Evolutionary conservation across 2,888 invertebrate species (phyloP), one percentile per base, ranked within the genome.

Genomic region (Oithona nana): DNA sequence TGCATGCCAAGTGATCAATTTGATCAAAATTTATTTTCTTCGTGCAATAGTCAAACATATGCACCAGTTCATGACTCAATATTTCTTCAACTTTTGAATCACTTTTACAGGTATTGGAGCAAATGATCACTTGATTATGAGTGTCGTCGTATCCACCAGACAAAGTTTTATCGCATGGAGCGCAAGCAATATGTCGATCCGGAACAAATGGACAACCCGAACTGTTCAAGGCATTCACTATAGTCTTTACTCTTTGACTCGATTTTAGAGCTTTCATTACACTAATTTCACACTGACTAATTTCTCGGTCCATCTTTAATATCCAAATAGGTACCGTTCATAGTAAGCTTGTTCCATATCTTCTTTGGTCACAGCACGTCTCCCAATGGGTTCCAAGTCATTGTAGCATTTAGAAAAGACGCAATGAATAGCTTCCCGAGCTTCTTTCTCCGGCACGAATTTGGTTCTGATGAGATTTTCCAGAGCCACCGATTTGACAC

Each of bases 41-140:
- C 52, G 83, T 80, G 71, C 95, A 95, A 71, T 82, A 86, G 73
- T 95, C 95, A 71, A 90, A 94, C 88, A 94, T 93, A 72, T 95
- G 95, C 56, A 94, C 84, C 80, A 95, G 81, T 74, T 95, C 95
- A 69, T 95, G 95, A 0, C 84, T 81, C 51, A 95, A 71, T 0
- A 90, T 85, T 26, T 83, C 84, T 71, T 86, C 85, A 0, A 88
- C 81, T 72, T 83, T 77, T 13, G 81, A 81, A 70, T 82, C 77
- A 28, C 76, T 78, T 24, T 73, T 78, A 0, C 84, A 83, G 63
- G 82, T 83, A 73, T 94, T 94, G 71, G 93, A 88, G 69, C 94
- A 95, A 1, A 95, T 79, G 0, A 95, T 84, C 65, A 95, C 83
- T 84, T 85, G 72, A 11, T 89, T 89, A 28, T 82, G 71, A 66